A percentile compares a stretch with the other conserved stretches of the same genome.
phyloP scores from a whole-genome alignment of 2,797 vertebrate genomes.

The Coreius guichenoti region DNA sequence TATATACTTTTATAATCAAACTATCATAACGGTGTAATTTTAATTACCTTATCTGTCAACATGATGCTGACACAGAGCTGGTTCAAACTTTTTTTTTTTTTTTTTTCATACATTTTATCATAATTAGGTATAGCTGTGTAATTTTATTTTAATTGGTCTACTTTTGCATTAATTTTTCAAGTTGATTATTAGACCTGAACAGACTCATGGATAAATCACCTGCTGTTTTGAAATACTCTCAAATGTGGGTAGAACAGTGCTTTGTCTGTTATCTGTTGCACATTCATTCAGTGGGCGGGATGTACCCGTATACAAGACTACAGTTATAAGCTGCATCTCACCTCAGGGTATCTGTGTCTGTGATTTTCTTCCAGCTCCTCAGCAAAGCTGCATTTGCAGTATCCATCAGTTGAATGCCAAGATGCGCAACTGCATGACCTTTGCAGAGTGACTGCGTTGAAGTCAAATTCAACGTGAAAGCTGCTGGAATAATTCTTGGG shows the following conservation, averaged over 20 bases:
- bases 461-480: not conserved
- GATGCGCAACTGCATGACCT: not conserved
- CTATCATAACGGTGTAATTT: not conserved
- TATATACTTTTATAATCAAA: not conserved
- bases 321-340: not conserved
- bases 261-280: not conserved
- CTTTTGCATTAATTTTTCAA: not conserved
- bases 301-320: not conserved
- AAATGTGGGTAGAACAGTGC: not conserved
- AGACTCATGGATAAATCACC: not conserved
- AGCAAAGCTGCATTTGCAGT: not conserved
- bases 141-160: no score
- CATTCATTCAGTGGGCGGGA: not conserved
- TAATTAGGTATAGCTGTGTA: no score
- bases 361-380: conserved; percentile 1
- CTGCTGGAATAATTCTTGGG: not conserved
- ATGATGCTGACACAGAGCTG: not conserved
- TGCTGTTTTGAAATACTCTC: not conserved
- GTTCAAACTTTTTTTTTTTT: no score
- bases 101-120: no score
- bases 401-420: not conserved
- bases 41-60: not conserved
- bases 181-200: not conserved
- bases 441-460: not conserved
- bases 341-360: not conserved